These are phyloP conservation scores for Anneissia japonica DNA, from an alignment of 35 echinoderm and acorn worm species.

Conservation along the genomic window DNA sequence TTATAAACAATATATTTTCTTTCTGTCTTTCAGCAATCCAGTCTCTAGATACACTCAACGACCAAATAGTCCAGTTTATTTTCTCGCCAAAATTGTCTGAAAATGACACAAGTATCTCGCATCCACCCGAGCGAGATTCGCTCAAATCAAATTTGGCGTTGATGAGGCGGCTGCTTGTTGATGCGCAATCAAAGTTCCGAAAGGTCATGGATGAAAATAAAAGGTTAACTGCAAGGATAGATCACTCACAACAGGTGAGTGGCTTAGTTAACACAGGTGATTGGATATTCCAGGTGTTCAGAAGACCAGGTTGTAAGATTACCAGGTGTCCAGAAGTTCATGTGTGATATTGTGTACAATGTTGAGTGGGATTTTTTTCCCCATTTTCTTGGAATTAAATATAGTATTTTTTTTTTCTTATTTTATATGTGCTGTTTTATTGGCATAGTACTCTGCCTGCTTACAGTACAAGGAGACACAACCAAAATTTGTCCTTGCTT, in stretches of 20 bases:
- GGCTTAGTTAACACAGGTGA: not conserved
- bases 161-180: slow-evolving; percentile 87
- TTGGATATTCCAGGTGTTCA: not conserved
- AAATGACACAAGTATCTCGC: slow-evolving; percentile 52
- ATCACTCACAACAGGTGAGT: slow-evolving; percentile 46
- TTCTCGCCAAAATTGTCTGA: slow-evolving; percentile 81
- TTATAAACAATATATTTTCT: too few relatives aligned
- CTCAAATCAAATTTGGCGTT: slow-evolving; percentile 84
- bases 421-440: too few relatives aligned
- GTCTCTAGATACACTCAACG: slow-evolving; percentile 91
- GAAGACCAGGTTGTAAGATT: too few relatives aligned
- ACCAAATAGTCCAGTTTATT: slow-evolving; percentile 97
- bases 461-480: too few relatives aligned
- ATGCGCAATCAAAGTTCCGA: slow-evolving; percentile 90
- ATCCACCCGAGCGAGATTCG: slow-evolving; percentile 61
- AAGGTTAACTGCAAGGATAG: slow-evolving; percentile 38
- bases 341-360: too few relatives aligned
- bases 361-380: too few relatives aligned
- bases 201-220: slow-evolving; percentile 87
- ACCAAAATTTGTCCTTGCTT: too few relatives aligned
- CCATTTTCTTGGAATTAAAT: too few relatives aligned
- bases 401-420: too few relatives aligned
- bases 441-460: too few relatives aligned
- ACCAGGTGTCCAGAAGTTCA: too few relatives aligned
- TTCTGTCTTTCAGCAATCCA: slow-evolving; percentile 76